These are phyloP conservation scores for Drosophila varians DNA, from an alignment of 1,140 invertebrate species.

Conservation along the genomic window DNA sequence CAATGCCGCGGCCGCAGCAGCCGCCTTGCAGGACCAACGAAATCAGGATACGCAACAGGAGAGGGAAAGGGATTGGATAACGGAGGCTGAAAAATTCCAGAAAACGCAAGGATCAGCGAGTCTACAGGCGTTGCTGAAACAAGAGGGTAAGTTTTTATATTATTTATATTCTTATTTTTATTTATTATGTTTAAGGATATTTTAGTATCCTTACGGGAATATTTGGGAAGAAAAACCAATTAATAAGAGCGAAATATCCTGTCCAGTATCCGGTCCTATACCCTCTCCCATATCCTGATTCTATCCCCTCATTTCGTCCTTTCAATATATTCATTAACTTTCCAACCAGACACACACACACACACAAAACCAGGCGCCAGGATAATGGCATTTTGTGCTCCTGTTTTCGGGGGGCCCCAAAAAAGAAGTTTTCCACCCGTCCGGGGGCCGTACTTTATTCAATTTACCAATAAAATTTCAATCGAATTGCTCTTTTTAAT, in stretches of 20 bases:
- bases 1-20: conserved; percentile 48
- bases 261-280: too few species aligned
- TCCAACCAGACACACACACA: not conserved
- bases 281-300: not conserved
- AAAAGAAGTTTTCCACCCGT: conserved; percentile 31
- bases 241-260: too few species aligned
- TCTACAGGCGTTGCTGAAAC: not conserved
- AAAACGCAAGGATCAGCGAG: not conserved
- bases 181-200: too few species aligned
- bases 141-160: conserved; percentile 2
- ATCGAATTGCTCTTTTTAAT: conserved; percentile 83
- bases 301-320: conserved; percentile 31
- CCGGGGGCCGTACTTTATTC: conserved; percentile 73
- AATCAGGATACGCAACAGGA: conserved; percentile 4
- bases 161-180: too few species aligned
- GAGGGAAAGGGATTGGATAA: not conserved
- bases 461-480: conserved; percentile 83
- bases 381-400: conserved; percentile 26
- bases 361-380: conserved; percentile 37
- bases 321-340: conserved; percentile 48
- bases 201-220: too few species aligned
- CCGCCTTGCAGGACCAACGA: conserved; percentile 16
- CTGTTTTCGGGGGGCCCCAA: not conserved
- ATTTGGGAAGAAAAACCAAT: too few species aligned
- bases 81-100: too few species aligned